These are phyloP conservation scores for Onychorhynchus coronatus DNA, from an alignment of 2,113 vertebrate genomes.

Conservation along the genomic window DNA sequence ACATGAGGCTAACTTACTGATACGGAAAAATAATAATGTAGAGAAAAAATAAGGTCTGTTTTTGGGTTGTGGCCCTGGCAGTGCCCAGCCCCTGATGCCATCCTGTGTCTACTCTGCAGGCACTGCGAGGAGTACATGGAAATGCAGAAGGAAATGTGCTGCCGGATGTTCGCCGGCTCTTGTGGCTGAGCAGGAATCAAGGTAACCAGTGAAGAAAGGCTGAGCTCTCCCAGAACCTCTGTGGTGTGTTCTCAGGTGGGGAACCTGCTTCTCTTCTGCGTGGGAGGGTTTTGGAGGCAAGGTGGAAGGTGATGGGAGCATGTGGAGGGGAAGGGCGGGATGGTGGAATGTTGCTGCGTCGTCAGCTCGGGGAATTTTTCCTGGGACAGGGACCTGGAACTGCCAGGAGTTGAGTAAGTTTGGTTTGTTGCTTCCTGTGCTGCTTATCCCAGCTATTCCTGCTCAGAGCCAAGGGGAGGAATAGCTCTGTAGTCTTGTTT, in stretches of 20 bases:
- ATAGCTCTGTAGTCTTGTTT: background rate
- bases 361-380: background rate
- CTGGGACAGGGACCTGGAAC: background rate
- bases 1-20: background rate
- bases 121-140: conserved; percentile 55
- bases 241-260: background rate
- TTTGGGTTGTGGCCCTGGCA: background rate
- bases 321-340: background rate
- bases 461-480: background rate
- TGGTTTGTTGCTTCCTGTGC: conserved; percentile 15
- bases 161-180: conserved; percentile 70
- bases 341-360: background rate
- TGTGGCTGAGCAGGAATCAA: conserved; percentile 14
- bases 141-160: conserved; percentile 72
- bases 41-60: accelerated
- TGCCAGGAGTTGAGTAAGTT: background rate
- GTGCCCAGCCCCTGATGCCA: background rate
- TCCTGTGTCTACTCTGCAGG: conserved; percentile 36
- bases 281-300: background rate
- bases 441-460: background rate
- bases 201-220: conserved; percentile 34
- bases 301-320: background rate
- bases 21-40: background rate
- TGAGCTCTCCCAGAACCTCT: background rate
- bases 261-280: background rate